phyloP scores from a whole-genome alignment of 2,888 invertebrate species.

The Sesia bembeciformis region DNA sequence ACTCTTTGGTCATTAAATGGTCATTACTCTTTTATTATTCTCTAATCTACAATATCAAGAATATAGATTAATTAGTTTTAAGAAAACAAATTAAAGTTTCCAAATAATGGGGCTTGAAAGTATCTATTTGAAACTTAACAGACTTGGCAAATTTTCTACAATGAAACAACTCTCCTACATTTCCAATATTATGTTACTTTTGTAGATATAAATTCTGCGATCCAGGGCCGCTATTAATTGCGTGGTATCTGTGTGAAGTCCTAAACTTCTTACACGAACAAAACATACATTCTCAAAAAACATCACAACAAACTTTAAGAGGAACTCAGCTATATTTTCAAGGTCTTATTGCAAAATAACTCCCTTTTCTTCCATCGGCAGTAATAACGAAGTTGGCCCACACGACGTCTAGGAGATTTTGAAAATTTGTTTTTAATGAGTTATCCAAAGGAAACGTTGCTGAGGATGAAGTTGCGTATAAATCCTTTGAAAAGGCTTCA shows the following conservation, averaged over 20 bases:
- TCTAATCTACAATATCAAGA: too few species aligned
- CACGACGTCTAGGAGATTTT: conserved; percentile 20
- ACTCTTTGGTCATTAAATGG: too few species aligned
- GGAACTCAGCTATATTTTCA: conserved; percentile 5
- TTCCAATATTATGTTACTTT: too few species aligned
- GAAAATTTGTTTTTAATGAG: conserved; percentile 45
- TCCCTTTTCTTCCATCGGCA: conserved; percentile 10
- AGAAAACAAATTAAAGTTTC: too few species aligned
- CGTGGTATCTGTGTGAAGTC: not conserved
- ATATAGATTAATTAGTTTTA: too few species aligned
- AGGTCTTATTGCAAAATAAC: conserved; percentile 15
- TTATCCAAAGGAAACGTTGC: conserved; percentile 36
- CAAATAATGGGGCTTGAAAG: too few species aligned
- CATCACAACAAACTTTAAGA: conserved; percentile 5
- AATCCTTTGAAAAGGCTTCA: conserved; percentile 41
- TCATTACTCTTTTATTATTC: too few species aligned
- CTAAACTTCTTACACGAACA: not conserved
- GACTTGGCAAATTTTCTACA: too few species aligned
- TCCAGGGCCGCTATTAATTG: not conserved
- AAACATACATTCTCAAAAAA: conserved; percentile 1
- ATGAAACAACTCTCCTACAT: too few species aligned
- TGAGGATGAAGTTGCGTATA: conserved; percentile 25
- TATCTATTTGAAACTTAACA: too few species aligned
- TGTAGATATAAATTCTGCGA: too few species aligned
- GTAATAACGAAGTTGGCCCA: conserved; percentile 17